A percentile compares a stretch with the other conserved stretches of the same genome.
phyloP scores from a whole-genome alignment of 2,888 invertebrate species.

The Aspidiotus destructor region DNA sequence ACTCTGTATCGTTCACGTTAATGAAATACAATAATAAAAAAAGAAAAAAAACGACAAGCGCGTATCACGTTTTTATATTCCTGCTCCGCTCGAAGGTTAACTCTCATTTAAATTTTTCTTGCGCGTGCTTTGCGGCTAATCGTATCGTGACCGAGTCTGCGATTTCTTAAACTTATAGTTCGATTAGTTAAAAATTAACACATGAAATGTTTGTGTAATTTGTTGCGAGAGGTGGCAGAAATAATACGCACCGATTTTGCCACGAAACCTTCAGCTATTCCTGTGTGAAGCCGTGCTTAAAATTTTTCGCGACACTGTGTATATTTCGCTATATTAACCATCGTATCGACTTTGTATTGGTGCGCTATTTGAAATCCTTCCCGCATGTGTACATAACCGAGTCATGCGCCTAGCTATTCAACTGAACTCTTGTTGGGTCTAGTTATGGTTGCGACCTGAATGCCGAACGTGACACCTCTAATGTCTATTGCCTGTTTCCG shows the following conservation, averaged over 20 bases:
- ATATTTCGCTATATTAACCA: slow-evolving; percentile 8
- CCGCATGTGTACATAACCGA: no score
- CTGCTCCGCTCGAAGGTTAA: neutral
- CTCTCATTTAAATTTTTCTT: neutral
- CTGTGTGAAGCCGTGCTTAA: slow-evolving; percentile 31
- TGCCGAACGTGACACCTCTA: no score
- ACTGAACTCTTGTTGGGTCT: no score
- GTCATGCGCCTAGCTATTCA: no score
- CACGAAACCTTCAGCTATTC: slow-evolving; percentile 24
- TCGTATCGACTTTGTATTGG: neutral
- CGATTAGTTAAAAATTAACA: slow-evolving; percentile 20
- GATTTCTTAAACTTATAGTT: slow-evolving; percentile 4
- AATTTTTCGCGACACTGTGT: slow-evolving; percentile 29
- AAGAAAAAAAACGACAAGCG: no score
- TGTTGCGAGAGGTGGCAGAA: slow-evolving; percentile 29
- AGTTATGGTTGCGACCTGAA: no score
- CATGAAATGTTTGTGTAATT: slow-evolving; percentile 29
- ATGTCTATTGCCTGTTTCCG: no score
- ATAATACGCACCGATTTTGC: slow-evolving; percentile 4
- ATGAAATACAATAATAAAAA: no score
- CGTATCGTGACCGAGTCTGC: neutral
- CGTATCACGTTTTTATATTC: no score
- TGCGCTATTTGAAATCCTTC: no score
- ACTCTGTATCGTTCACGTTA: no score
- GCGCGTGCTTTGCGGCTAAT: neutral